Evolutionary conservation across 2,113 vertebrate species (phyloP).

Genomic region (Bubalus kerabau): DNA sequence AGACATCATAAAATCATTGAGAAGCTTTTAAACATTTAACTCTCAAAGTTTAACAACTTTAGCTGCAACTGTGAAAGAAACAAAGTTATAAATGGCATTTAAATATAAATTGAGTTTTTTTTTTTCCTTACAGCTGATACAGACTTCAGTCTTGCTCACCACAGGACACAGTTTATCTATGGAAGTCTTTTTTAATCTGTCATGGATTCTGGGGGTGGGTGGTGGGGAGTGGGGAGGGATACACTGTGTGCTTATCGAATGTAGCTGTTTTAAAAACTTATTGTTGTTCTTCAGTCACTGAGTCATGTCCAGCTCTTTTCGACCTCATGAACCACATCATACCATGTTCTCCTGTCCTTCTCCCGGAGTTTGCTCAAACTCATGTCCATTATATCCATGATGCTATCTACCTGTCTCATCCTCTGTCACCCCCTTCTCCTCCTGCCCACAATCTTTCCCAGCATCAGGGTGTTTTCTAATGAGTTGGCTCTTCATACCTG

Average conservation of each 20-base stretch:
- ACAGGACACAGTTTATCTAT: background rate
- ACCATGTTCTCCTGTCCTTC: background rate
- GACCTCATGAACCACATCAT: background rate
- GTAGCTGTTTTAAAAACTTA: background rate
- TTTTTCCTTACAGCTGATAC: background rate
- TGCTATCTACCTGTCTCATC: background rate
- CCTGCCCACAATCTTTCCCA: background rate
- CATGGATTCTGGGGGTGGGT: background rate
- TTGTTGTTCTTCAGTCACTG: background rate
- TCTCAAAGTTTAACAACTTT: slow-evolving; percentile 12
- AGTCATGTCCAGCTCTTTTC: background rate
- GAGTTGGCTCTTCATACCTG: background rate
- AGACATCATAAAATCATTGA: background rate
- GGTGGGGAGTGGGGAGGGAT: no score
- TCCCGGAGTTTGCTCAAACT: background rate
- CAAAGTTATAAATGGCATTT: slow-evolving; percentile 18
- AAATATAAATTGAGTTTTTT: background rate
- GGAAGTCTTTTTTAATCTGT: background rate
- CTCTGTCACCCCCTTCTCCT: background rate
- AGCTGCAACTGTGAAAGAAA: background rate
- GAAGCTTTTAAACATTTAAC: slow-evolving; percentile 7
- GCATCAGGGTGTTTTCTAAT: background rate
- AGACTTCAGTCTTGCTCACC: background rate
- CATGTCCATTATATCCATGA: background rate
- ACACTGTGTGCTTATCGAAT: background rate